Conservation (phyloP, 2,797 vertebrate genomes). For the Scleropages formosus region DNA sequence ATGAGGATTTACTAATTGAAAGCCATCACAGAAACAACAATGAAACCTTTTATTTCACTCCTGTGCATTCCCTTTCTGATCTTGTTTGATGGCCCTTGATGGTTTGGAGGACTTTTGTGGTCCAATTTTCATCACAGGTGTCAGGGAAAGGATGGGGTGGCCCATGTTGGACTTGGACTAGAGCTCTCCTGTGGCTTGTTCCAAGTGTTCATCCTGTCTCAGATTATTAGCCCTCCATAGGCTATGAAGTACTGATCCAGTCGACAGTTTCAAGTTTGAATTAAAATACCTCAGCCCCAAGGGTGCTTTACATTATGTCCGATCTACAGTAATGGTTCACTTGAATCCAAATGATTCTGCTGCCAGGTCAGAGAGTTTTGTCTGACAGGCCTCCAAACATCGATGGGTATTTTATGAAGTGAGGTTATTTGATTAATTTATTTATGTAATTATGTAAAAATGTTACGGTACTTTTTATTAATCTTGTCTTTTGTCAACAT, state of each 20-base stretch:
- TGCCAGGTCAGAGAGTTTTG: constrained; percentile 3
- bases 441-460: too few species aligned
- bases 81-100: background rate
- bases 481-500: too few species aligned
- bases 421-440: too few species aligned
- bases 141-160: background rate
- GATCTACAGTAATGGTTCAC: constrained; percentile 26
- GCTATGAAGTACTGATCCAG: constrained; percentile 22
- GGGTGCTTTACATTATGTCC: constrained; percentile 19
- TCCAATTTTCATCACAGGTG: constrained; percentile 16
- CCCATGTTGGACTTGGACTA: background rate
- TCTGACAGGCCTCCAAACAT: background rate
- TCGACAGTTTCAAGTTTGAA: constrained; percentile 21
- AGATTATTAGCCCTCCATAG: constrained; percentile 20
- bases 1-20: background rate
- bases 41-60: background rate
- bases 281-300: constrained; percentile 21
- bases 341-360: constrained; percentile 12
- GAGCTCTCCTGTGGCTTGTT: background rate
- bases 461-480: too few species aligned
- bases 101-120: background rate
- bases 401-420: too few species aligned
- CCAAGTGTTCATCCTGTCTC: background rate
- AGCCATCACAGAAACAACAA: constrained; percentile 6
- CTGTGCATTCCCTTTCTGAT: background rate